A percentile compares a stretch with the other conserved stretches of the same genome.
These are phyloP conservation scores for Polyploca ridens DNA, from an alignment of 2,888 invertebrate genomes.

Conservation along the genomic window DNA sequence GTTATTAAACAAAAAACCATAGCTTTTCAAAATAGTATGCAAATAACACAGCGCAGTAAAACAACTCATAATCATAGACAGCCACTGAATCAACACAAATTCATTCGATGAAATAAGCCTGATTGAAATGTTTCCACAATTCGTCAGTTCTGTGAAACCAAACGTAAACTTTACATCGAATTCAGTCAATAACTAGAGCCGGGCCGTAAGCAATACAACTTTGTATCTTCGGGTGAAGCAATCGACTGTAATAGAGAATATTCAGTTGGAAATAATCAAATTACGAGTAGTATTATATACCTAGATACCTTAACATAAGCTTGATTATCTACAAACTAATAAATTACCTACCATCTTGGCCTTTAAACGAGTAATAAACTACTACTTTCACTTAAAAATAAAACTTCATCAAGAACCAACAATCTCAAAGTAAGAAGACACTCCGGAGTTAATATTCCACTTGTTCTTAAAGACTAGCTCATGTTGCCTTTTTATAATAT, in stretches of 20 bases:
- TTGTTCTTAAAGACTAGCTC: too few relatives aligned
- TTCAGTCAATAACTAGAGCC: background rate
- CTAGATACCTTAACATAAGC: too few relatives aligned
- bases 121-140: constrained; percentile 6
- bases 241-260: constrained; percentile 1
- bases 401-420: too few relatives aligned
- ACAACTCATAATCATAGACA: constrained; percentile 1
- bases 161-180: constrained; percentile 9
- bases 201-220: background rate
- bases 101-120: background rate
- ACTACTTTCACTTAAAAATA: too few relatives aligned
- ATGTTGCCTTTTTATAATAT: too few relatives aligned
- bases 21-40: background rate
- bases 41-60: background rate
- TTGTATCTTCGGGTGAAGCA: background rate
- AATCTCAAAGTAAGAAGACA: too few relatives aligned
- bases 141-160: constrained; percentile 10
- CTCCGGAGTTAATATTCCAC: too few relatives aligned
- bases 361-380: too few relatives aligned
- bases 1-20: background rate
- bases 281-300: background rate
- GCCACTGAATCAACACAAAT: background rate
- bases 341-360: too few relatives aligned
- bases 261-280: constrained; percentile 5
- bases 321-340: too few relatives aligned